phyloP scores from a whole-genome alignment of 1,140 invertebrate species.

The Trinorchestia longiramus region DNA sequence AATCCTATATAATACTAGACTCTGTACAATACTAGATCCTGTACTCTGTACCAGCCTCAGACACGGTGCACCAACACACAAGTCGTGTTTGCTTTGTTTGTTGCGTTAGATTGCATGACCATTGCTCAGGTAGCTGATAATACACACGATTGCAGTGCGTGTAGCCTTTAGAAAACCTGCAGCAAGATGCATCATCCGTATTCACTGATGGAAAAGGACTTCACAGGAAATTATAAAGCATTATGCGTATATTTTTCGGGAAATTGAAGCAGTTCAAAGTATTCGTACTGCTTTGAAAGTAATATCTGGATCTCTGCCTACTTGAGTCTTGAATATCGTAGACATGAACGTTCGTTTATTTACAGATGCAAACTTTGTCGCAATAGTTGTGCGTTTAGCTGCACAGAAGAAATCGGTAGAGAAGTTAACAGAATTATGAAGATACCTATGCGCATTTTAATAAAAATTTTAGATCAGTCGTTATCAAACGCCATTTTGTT shows the following conservation, averaged over 20 bases:
- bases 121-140: neutral
- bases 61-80: neutral
- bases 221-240: neutral
- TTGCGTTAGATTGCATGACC: neutral
- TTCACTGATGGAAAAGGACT: neutral
- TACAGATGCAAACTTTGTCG: neutral
- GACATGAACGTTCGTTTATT: neutral
- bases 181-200: neutral
- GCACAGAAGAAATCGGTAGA: neutral
- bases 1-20: neutral
- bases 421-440: neutral
- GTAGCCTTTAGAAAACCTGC: neutral
- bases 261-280: neutral
- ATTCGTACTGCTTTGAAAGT: neutral
- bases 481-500: no score
- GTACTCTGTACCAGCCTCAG: neutral
- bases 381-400: neutral
- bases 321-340: neutral
- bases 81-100: neutral
- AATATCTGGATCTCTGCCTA: neutral
- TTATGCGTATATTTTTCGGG: neutral
- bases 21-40: neutral
- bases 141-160: neutral
- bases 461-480: no score
- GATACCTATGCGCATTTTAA: no score